Percentiles rank a stretch among this genome's conserved stretches.
Conservation (phyloP, 2,113 vertebrate genomes). For the Microtus richardsoni region DNA sequence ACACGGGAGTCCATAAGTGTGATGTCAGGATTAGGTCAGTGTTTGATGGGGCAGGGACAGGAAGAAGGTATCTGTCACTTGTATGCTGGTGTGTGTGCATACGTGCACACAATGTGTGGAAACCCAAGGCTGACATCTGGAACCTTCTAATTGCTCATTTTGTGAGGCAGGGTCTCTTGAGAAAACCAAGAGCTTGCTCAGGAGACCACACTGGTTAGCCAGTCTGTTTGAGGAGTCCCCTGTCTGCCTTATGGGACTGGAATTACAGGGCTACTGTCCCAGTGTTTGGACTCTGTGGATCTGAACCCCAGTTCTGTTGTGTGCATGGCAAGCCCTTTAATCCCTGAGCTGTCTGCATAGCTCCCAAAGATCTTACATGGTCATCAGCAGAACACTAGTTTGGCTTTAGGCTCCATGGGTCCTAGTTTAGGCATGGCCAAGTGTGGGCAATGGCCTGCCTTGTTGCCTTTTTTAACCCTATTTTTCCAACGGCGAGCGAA, state of each 20-base stretch:
- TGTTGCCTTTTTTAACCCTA: neutral
- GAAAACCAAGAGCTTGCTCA: neutral
- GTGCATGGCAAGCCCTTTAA: no score
- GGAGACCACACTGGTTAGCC: neutral
- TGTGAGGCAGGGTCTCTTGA: neutral
- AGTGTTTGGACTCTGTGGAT: neutral
- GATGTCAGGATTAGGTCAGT: neutral
- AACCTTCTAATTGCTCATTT: neutral
- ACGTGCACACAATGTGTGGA: neutral
- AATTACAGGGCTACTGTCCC: neutral
- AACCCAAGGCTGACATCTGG: neutral
- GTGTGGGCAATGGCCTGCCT: neutral
- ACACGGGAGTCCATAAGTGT: neutral
- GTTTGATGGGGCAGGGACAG: neutral
- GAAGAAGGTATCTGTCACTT: no score
- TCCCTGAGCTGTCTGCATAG: no score
- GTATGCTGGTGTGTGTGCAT: neutral
- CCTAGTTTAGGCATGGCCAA: neutral
- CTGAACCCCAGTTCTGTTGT: neutral
- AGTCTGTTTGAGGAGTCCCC: no score
- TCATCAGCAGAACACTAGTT: neutral
- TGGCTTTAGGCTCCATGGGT: neutral
- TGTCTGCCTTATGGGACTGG: neutral
- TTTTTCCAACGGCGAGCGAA: neutral
- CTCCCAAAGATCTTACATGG: neutral